These are phyloP conservation scores for Cactoblastis cactorum DNA, from an alignment of 2,888 invertebrate species.

Conservation along the genomic window DNA sequence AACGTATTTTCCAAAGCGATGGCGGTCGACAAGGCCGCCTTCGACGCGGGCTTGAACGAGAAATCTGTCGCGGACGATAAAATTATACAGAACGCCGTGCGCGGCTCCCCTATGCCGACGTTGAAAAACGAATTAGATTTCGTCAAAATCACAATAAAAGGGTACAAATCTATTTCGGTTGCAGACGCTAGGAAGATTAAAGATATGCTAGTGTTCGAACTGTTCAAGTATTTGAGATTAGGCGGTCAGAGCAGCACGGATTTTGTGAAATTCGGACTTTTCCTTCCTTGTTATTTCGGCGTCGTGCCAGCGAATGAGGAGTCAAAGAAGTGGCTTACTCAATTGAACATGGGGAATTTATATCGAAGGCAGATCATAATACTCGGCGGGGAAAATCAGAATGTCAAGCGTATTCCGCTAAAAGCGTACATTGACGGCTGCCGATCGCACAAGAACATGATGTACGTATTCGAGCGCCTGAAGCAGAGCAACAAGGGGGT, in stretches of 20 bases:
- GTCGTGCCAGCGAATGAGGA: constrained; percentile 56
- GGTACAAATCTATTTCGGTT: constrained; percentile 41
- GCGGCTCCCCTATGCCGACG: constrained; percentile 48
- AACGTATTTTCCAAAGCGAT: constrained; percentile 57
- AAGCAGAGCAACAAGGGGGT: constrained; percentile 53
- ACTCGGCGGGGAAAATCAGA: constrained; percentile 40
- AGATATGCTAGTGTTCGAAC: constrained; percentile 50
- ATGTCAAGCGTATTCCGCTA: constrained; percentile 30
- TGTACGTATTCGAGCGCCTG: constrained; percentile 37
- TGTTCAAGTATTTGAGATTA: constrained; percentile 51
- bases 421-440: not conserved
- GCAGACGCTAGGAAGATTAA: constrained; percentile 53
- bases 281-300: constrained; percentile 50
- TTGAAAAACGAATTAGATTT: constrained; percentile 38
- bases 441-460: constrained; percentile 21
- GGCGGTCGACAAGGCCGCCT: constrained; percentile 63
- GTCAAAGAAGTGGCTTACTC: constrained; percentile 50
- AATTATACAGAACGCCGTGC: constrained; percentile 28
- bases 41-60: constrained; percentile 54
- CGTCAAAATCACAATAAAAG: constrained; percentile 51
- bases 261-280: constrained; percentile 56
- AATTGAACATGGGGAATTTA: constrained; percentile 47
- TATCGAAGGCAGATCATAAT: constrained; percentile 41
- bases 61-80: constrained; percentile 27
- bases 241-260: constrained; percentile 45